Conservation (phyloP, 2,888 invertebrate species). For the Mythimna vitellina region DNA sequence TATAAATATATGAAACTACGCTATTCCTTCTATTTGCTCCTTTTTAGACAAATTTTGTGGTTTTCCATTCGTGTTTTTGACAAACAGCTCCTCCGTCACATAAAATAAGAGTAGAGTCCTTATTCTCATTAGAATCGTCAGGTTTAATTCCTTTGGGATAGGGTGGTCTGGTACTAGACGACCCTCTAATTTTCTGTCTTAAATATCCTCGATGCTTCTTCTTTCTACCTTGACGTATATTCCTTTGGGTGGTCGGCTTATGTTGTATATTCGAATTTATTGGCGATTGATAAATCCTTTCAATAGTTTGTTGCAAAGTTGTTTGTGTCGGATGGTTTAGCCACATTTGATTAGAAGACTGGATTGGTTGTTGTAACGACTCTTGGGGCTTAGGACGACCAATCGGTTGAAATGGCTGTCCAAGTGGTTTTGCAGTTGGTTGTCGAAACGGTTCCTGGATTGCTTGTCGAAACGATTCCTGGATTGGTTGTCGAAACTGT, state of each 20-base stretch:
- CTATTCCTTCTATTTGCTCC: not conserved
- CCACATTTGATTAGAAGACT: constrained; percentile 10
- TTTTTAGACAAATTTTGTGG: not conserved
- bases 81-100: constrained; percentile 38
- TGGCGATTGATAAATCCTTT: not conserved
- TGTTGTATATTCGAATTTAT: not conserved
- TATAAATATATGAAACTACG: not conserved
- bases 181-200: constrained; percentile 2
- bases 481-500: not conserved
- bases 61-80: constrained; percentile 25
- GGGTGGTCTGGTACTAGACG: constrained; percentile 44
- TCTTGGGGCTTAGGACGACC: not conserved
- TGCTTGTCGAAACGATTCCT: not conserved
- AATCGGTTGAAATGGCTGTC: not conserved
- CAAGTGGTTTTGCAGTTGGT: not conserved
- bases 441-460: not conserved
- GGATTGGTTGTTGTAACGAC: not conserved
- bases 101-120: not conserved
- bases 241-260: not conserved
- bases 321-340: not conserved
- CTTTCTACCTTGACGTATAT: constrained; percentile 1
- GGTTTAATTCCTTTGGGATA: constrained; percentile 21
- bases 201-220: constrained; percentile 11
- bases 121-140: not conserved
- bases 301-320: not conserved